Percentiles rank a stretch among this genome's conserved stretches.
Conservation (phyloP, 1,140 invertebrate species). For the Nasonia longicornis region DNA sequence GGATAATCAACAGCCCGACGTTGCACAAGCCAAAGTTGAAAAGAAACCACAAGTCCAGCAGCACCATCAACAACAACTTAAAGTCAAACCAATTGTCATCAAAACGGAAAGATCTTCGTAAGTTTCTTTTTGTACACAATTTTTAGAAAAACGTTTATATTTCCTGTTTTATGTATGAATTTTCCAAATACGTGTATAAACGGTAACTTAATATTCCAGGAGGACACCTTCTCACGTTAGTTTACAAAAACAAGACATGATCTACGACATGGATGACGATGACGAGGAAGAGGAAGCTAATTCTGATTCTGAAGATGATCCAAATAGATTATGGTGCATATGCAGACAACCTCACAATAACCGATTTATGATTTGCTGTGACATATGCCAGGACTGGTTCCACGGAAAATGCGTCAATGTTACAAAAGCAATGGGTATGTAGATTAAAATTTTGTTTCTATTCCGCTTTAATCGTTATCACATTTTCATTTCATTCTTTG, state of each 20-base stretch:
- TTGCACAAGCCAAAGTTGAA: constrained; percentile 40
- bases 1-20: constrained; percentile 46
- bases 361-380: constrained; percentile 98
- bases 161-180: not conserved
- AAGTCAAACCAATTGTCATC: constrained; percentile 37
- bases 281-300: constrained; percentile 71
- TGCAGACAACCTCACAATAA: constrained; percentile 96
- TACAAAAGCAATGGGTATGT: constrained; percentile 85
- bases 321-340: constrained; percentile 94
- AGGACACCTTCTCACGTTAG: constrained; percentile 29
- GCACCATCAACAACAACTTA: constrained; percentile 9
- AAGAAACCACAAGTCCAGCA: constrained; percentile 30
- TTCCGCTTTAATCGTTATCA: not conserved
- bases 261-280: constrained; percentile 43
- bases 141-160: not conserved
- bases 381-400: constrained; percentile 96
- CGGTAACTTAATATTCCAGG: constrained; percentile 11
- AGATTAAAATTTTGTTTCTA: not conserved
- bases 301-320: constrained; percentile 89
- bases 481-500: not conserved
- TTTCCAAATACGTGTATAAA: not conserved
- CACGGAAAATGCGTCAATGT: constrained; percentile 96
- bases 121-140: constrained; percentile 16
- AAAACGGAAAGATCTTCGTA: constrained; percentile 45
- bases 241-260: constrained; percentile 44